Evolutionary conservation across 2,113 vertebrate species (phyloP).

Genomic region (Rhodinocichla rosea): DNA sequence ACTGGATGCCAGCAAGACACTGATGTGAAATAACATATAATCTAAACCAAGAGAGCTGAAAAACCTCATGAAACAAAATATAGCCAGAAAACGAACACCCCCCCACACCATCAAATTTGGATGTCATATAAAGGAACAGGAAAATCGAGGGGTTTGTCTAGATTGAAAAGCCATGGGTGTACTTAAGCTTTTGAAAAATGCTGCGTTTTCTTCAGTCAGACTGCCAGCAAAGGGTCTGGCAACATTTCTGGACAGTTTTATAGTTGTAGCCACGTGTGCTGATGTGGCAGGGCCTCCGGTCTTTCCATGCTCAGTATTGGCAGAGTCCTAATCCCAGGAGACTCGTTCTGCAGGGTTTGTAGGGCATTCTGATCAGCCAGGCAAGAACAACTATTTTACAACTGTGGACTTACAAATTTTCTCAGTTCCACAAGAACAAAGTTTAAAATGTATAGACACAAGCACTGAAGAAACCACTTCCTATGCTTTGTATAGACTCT

Average conservation of each 20-base stretch:
- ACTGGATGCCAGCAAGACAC: not conserved
- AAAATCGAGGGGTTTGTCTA: not conserved
- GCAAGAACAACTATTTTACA: not conserved
- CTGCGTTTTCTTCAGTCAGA: not conserved
- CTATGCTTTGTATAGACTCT: not conserved
- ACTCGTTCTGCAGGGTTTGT: not conserved
- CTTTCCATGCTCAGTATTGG: not conserved
- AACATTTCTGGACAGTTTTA: not conserved
- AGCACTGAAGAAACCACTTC: not conserved
- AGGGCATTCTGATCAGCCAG: not conserved
- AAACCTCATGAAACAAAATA: not conserved
- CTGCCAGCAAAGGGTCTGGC: not conserved
- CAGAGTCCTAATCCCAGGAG: not conserved
- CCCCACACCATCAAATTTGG: rapidly evolving
- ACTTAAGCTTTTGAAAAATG: not conserved
- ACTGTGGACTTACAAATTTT: not conserved
- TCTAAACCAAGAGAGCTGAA: not conserved
- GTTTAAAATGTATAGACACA: not conserved
- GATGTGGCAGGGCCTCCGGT: not conserved
- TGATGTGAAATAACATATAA: not conserved
- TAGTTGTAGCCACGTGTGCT: not conserved
- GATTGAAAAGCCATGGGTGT: not conserved
- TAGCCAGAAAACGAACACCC: not conserved
- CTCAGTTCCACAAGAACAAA: not conserved
- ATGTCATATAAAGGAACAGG: not conserved